These are phyloP conservation scores for Neotoma lepida DNA, from an alignment of 2,113 vertebrate genomes.

Conservation along the genomic window DNA sequence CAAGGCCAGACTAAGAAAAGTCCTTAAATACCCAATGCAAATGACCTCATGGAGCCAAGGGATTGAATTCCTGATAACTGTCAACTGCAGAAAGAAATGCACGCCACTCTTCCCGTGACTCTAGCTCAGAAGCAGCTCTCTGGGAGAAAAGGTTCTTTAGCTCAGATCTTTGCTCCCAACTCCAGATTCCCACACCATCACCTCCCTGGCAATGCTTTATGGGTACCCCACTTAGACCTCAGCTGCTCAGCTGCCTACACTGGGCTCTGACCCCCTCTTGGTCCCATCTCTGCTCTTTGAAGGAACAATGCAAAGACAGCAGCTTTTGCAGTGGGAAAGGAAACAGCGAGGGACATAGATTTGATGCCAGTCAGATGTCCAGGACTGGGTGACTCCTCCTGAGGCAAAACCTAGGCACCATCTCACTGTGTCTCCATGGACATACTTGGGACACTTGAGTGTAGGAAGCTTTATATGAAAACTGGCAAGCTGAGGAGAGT, in stretches of 20 bases:
- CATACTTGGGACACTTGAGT: background rate
- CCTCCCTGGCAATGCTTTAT: background rate
- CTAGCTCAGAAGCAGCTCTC: background rate
- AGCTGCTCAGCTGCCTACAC: background rate
- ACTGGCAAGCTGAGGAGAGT: too few species aligned
- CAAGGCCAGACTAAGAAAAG: background rate
- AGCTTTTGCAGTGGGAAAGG: background rate
- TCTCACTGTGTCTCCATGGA: background rate
- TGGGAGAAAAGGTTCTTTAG: too few species aligned
- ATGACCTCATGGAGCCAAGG: background rate
- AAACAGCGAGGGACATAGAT: background rate
- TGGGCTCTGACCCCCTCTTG: background rate
- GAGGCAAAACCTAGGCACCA: too few species aligned
- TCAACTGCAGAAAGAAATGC: background rate
- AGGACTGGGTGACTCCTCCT: background rate
- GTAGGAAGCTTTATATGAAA: background rate
- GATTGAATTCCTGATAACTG: too few species aligned
- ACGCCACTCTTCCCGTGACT: background rate
- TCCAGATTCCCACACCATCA: background rate
- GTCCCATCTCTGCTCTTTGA: background rate
- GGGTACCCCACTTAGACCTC: background rate
- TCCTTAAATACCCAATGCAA: too few species aligned
- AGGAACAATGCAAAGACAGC: background rate
- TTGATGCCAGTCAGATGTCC: background rate
- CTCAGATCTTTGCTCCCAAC: background rate